Base-by-base conservation (phyloP, 2,888 invertebrate species). In the Tetropium fuscum region DNA sequence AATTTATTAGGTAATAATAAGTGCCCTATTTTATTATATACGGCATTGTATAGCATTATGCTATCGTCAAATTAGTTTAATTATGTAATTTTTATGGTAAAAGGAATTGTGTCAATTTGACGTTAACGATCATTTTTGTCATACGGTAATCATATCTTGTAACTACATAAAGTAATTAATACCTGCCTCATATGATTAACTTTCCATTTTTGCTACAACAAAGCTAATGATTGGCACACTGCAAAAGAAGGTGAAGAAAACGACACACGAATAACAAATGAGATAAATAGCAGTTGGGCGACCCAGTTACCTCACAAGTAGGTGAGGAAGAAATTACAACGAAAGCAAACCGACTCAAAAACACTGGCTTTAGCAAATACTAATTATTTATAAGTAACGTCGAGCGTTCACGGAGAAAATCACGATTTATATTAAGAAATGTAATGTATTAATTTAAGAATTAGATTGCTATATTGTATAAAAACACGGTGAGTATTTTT, bases 291-390 rank as follows among this genome's bases (percentile, higher is more conserved):
- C 63, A 48, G 63, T 66, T 61, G 56, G 53, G 13, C 54, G 65
- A 63, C 63, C 58, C 41, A 57, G 53, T 54, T 63, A 63, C 55
- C 49, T 56, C 38, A 38, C 59, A 60, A 66, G 64, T 64, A 61
- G 61, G 56, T 59, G 56, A 61, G 58, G 60, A 63, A 61, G 58
- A 51, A 61, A 56, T 60, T 53, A 51, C 40, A 56, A 53, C 54
- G 59, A 61, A 64, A 64, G 51, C 58, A 64, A 64, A 61, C 53
- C 32, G 36, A 59, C 58, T 38, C 18, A 44, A 36, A 43, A 43
- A 51, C 20, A 27, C 44, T 34, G 36, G 51, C 45, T 36, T 54
- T 22, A 34, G 34, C 49, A 49, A 44, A 47, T 51, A 51, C 22
- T 51, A 36, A 51, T 41, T 20, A 20, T 58, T 58, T 58, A 34